phyloP scores from a whole-genome alignment of 2,797 vertebrate genomes.

The Clarias pachynema region DNA sequence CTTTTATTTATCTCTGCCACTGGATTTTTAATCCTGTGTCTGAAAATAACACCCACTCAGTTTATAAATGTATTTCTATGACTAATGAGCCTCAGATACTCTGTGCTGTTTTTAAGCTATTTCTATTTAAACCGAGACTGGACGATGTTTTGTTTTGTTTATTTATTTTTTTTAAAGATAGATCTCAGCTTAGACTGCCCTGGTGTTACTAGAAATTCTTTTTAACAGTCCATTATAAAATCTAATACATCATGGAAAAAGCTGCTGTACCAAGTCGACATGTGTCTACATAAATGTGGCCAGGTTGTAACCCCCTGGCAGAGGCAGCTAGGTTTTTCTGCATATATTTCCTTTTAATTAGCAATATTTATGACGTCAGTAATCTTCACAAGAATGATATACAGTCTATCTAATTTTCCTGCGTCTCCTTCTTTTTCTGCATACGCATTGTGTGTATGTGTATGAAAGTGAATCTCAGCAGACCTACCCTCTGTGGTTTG shows the following conservation, averaged over 20 bases:
- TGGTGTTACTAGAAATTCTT: background rate
- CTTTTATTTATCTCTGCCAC: too few species aligned
- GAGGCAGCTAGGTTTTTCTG: background rate
- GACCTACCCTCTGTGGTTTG: slow-evolving; percentile 22
- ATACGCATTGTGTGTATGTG: background rate
- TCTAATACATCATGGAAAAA: background rate
- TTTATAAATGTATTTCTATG: background rate
- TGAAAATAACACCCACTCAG: slow-evolving; percentile 13
- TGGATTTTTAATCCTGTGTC: background rate
- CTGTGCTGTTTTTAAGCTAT: background rate
- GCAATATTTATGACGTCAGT: background rate
- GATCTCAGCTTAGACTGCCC: background rate
- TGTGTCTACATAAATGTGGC: background rate
- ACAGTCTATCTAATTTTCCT: background rate
- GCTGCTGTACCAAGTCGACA: background rate
- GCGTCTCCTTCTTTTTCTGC: too few species aligned
- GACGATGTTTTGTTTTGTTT: background rate
- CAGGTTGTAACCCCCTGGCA: background rate
- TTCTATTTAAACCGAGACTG: background rate
- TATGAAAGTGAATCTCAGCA: slow-evolving; percentile 1
- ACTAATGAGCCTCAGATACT: background rate
- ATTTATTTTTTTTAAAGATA: background rate
- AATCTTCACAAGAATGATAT: background rate
- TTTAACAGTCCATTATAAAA: background rate
- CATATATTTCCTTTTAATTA: background rate